phyloP scores from a whole-genome alignment of 2,888 invertebrate genomes.

The Temnothorax rugatulus region DNA sequence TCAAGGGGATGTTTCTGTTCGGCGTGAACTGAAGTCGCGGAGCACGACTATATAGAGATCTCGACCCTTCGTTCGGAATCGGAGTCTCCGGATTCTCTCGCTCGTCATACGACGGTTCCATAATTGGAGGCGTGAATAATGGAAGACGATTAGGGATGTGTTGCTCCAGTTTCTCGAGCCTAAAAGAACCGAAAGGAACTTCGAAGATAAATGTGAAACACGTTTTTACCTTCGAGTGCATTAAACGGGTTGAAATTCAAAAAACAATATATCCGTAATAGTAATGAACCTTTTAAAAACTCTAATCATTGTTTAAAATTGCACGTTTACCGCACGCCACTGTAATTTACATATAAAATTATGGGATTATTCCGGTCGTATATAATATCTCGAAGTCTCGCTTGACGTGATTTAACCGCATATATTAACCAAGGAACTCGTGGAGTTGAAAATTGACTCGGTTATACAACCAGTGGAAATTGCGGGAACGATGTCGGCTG shows the following conservation, averaged over 20 bases:
- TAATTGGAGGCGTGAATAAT: neutral
- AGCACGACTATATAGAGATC: neutral
- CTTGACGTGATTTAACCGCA: constrained; percentile 4
- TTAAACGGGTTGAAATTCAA: neutral
- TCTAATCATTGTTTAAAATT: neutral
- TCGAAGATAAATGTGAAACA: neutral
- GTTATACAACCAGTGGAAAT: constrained; percentile 41
- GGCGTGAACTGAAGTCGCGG: neutral
- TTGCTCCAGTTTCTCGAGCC: neutral
- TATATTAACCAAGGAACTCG: constrained; percentile 18
- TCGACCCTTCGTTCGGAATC: neutral
- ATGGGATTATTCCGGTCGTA: neutral
- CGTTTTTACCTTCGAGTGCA: neutral
- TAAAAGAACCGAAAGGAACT: neutral
- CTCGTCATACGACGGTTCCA: neutral
- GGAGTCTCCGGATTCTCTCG: neutral
- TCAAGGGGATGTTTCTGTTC: constrained; percentile 47
- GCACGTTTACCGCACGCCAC: neutral
- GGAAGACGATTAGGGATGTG: neutral
- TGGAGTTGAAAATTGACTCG: constrained; percentile 14
- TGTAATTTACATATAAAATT: neutral
- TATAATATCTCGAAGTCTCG: neutral
- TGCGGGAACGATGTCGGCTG: constrained; percentile 9
- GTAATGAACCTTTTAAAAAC: too few relatives aligned
- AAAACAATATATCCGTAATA: neutral